Evolutionary conservation across 1,140 invertebrate genomes (phyloP).

Genomic region (Centruroides vittatus): DNA sequence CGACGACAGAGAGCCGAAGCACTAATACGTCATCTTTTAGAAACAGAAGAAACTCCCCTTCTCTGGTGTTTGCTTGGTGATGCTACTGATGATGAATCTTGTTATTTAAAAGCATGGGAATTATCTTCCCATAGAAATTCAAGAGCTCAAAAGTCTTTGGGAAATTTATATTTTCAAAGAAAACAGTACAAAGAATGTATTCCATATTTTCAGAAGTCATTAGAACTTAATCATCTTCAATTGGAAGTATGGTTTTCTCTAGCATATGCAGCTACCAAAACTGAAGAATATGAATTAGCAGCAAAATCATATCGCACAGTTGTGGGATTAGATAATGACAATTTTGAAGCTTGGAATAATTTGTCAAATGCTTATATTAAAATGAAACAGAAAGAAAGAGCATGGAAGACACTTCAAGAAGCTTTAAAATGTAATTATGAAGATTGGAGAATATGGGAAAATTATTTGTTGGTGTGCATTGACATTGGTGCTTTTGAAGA

Average conservation of each 20-base stretch:
- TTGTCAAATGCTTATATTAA: slow-evolving; percentile 83
- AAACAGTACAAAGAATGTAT: slow-evolving; percentile 59
- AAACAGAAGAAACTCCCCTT: slow-evolving; percentile 58
- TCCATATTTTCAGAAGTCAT: slow-evolving; percentile 58
- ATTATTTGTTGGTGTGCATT: slow-evolving; percentile 66
- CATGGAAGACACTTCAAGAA: slow-evolving; percentile 68
- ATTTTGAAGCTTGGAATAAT: slow-evolving; percentile 96
- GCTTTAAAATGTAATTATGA: slow-evolving; percentile 85
- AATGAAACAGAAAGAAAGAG: slow-evolving; percentile 65
- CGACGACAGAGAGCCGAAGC: slow-evolving; percentile 53
- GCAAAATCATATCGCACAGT: slow-evolving; percentile 72
- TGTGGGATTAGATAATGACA: slow-evolving; percentile 67
- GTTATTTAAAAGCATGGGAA: slow-evolving; percentile 82
- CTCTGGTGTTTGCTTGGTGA: slow-evolving; percentile 82
- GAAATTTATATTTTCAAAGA: slow-evolving; percentile 55
- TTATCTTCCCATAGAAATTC: slow-evolving; percentile 64
- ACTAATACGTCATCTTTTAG: slow-evolving; percentile 47
- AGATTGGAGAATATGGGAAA: slow-evolving; percentile 96
- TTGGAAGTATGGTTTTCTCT: slow-evolving; percentile 62
- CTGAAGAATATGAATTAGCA: slow-evolving; percentile 65
- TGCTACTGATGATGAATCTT: slow-evolving; percentile 45
- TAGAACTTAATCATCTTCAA: slow-evolving; percentile 72
- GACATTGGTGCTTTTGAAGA: slow-evolving; percentile 42
- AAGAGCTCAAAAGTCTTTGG: slow-evolving; percentile 65
- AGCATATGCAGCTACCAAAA: slow-evolving; percentile 64